These are phyloP conservation scores for Molossus molossus DNA, from an alignment of 2,797 vertebrate genomes.

Conservation along the genomic window DNA sequence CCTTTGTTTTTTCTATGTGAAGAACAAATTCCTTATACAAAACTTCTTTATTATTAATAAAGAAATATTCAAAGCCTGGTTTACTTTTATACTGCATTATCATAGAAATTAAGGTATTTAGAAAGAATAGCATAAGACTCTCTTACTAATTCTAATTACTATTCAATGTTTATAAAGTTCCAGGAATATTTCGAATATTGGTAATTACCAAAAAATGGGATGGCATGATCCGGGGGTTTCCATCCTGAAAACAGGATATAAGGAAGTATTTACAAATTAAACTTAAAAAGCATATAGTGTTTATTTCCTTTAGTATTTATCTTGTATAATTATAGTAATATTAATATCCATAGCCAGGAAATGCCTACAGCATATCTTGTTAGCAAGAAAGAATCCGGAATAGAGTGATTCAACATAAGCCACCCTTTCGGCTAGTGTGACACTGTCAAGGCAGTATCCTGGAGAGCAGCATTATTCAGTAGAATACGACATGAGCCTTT, in stretches of 20 bases:
- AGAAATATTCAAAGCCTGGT: conserved; percentile 5
- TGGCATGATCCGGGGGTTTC: background rate
- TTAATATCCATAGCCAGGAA: background rate
- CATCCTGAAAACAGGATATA: conserved; percentile 23
- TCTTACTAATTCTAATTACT: background rate
- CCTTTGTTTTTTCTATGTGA: background rate
- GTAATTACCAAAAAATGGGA: background rate
- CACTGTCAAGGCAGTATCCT: background rate
- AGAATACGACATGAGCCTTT: background rate
- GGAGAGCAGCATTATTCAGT: background rate
- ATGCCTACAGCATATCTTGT: background rate
- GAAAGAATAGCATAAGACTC: background rate
- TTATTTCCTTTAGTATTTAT: conserved; percentile 38
- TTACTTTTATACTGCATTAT: background rate
- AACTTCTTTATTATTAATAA: conserved; percentile 49
- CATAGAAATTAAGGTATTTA: conserved; percentile 25
- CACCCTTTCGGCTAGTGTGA: background rate
- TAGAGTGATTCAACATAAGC: background rate
- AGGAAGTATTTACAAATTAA: background rate
- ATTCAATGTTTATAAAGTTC: background rate
- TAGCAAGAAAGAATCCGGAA: background rate
- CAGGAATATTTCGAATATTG: background rate
- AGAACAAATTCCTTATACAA: background rate
- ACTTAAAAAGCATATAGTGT: background rate
- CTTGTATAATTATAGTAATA: conserved; percentile 35